phyloP scores from a whole-genome alignment of 1,140 invertebrate genomes.

The Drosophila ohnishii region DNA sequence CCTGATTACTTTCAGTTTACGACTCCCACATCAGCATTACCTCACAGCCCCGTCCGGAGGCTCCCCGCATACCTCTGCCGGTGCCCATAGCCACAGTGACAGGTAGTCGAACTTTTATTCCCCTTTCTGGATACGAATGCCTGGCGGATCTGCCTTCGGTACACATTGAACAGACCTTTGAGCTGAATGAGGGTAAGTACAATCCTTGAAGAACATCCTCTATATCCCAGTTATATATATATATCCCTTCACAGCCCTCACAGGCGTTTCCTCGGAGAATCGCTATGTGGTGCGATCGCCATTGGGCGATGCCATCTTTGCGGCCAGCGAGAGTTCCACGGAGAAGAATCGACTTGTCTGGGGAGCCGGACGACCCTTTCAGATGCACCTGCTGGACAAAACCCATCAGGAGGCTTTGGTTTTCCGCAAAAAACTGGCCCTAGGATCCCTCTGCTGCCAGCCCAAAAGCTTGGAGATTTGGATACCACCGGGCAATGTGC shows the following conservation, averaged over 20 bases:
- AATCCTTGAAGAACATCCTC: too few relatives aligned
- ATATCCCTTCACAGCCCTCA: slow-evolving; percentile 67
- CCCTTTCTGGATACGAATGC: slow-evolving; percentile 74
- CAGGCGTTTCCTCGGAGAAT: slow-evolving; percentile 85
- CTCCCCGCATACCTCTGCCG: slow-evolving; percentile 59
- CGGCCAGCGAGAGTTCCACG: slow-evolving; percentile 86
- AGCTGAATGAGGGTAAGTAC: slow-evolving; percentile 70
- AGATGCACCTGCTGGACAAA: slow-evolving; percentile 86
- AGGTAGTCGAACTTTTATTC: slow-evolving; percentile 69
- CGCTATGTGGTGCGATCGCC: slow-evolving; percentile 86
- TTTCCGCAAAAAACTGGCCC: slow-evolving; percentile 85
- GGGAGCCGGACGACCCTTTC: slow-evolving; percentile 85
- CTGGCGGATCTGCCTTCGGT: slow-evolving; percentile 76
- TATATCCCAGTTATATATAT: not conserved
- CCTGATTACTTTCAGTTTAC: too few relatives aligned
- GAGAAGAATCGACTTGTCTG: slow-evolving; percentile 85
- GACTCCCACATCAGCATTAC: slow-evolving; percentile 75
- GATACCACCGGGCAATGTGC: slow-evolving; percentile 83
- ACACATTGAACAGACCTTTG: slow-evolving; percentile 83
- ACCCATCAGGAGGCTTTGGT: slow-evolving; percentile 86
- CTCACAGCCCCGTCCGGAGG: slow-evolving; percentile 64
- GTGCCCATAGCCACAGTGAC: slow-evolving; percentile 71
- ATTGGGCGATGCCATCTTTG: slow-evolving; percentile 86
- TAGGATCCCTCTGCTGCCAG: slow-evolving; percentile 75
- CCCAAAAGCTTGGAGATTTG: slow-evolving; percentile 83